Percentiles rank a stretch among this genome's conserved stretches.
Conservation (phyloP, 1,140 invertebrate genomes). For the Ips typographus region DNA sequence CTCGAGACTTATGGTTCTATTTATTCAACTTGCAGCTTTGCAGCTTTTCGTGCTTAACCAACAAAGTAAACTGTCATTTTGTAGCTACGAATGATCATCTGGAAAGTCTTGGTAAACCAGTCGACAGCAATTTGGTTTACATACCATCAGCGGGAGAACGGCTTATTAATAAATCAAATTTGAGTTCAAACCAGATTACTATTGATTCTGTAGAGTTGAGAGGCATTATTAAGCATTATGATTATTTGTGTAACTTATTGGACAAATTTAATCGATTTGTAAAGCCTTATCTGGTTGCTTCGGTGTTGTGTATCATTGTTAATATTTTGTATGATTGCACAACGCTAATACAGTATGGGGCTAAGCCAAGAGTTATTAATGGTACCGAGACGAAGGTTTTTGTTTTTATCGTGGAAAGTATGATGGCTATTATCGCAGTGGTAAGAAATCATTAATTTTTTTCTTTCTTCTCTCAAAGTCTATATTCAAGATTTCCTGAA, state of each 20-base stretch:
- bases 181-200: neutral
- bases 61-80: constrained; percentile 9
- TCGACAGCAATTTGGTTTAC: constrained; percentile 4
- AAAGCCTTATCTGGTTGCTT: neutral
- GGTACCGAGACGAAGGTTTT: neutral
- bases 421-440: neutral
- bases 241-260: neutral
- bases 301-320: neutral
- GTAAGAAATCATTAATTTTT: neutral
- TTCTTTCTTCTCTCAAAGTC: too few species aligned
- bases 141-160: neutral
- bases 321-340: constrained; percentile 12
- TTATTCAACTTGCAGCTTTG: constrained; percentile 8
- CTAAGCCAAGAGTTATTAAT: neutral
- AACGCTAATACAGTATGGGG: neutral
- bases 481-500: too few species aligned
- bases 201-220: neutral
- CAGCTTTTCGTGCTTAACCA: neutral
- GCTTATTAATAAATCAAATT: neutral
- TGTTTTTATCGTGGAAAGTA: constrained; percentile 2
- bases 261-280: constrained; percentile 10
- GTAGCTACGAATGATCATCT: constrained; percentile 6
- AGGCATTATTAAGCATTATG: neutral
- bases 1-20: constrained; percentile 5
- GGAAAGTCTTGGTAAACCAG: neutral